A percentile compares a stretch with the other conserved stretches of the same genome.
These are phyloP conservation scores for Pachyramphus minor DNA, from an alignment of 2,113 vertebrate species.

Conservation along the genomic window DNA sequence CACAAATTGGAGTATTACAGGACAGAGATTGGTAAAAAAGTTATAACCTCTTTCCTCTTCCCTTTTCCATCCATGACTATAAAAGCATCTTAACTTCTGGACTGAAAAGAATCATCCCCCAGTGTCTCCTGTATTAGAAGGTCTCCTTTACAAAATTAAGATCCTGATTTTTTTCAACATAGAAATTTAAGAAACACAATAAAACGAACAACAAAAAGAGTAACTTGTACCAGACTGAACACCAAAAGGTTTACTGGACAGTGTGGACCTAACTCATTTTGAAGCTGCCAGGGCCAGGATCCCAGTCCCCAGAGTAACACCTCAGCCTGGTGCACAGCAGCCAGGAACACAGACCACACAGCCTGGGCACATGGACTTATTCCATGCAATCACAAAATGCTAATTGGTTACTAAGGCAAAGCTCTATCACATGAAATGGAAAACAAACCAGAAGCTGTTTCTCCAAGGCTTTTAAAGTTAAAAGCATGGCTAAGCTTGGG, in stretches of 20 bases:
- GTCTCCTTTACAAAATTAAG: neutral
- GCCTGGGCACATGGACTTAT: neutral
- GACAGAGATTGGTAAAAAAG: neutral
- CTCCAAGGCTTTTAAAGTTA: constrained; percentile 65
- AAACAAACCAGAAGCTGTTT: constrained; percentile 52
- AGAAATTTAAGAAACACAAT: neutral
- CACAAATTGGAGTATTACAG: neutral
- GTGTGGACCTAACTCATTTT: neutral
- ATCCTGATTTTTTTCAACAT: neutral
- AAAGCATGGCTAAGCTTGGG: constrained; percentile 53
- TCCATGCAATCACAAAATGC: neutral
- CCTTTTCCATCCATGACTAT: neutral
- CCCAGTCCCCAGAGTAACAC: neutral
- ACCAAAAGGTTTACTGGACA: neutral
- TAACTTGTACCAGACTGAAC: neutral
- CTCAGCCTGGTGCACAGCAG: neutral
- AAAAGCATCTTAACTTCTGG: neutral
- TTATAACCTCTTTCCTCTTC: neutral
- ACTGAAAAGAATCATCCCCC: neutral
- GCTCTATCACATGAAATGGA: constrained; percentile 23
- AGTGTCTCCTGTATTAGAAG: neutral
- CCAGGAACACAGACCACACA: neutral
- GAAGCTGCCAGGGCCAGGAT: neutral
- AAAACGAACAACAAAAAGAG: neutral
- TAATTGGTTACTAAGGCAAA: constrained; percentile 7